phyloP scores from a whole-genome alignment of 2,113 vertebrate species.

The Bubo scandiacus region DNA sequence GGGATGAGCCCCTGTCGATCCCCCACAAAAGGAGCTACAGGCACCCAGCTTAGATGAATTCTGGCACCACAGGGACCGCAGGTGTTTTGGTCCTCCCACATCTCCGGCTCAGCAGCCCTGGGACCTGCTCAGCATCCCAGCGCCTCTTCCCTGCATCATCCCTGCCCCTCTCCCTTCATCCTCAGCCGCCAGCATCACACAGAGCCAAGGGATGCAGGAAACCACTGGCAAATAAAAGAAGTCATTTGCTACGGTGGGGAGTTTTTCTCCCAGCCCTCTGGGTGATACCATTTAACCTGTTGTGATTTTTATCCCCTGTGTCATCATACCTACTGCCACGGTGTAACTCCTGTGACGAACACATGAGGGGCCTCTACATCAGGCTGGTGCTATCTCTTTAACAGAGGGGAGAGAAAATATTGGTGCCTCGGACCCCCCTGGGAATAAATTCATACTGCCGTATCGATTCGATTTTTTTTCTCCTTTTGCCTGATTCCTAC shows the following conservation, averaged over 20 bases:
- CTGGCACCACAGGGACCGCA: fast-evolving
- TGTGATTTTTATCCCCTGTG: fast-evolving
- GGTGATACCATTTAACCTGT: not conserved
- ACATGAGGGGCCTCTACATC: not conserved
- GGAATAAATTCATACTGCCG: constrained; percentile 62
- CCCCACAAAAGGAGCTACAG: not conserved
- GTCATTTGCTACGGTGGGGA: fast-evolving
- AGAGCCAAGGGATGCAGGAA: not conserved
- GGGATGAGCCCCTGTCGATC: not conserved
- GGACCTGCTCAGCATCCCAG: not conserved
- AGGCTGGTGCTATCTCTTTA: constrained; percentile 19
- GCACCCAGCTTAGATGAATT: not conserved
- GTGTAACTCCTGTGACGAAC: not conserved
- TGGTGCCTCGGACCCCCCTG: constrained; percentile 4
- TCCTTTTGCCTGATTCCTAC: constrained; percentile 48
- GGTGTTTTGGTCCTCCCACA: not conserved
- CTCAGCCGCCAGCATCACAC: fast-evolving
- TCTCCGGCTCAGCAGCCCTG: not conserved
- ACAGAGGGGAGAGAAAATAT: constrained; percentile 26
- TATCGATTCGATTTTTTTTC: constrained; percentile 34
- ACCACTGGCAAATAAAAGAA: not conserved
- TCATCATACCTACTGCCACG: not conserved
- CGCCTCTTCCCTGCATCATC: fast-evolving
- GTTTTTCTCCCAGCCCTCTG: not conserved
- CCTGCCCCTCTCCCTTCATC: not conserved